Conservation (phyloP, 2,888 invertebrate species). For the Ferdinandea cuprea region DNA sequence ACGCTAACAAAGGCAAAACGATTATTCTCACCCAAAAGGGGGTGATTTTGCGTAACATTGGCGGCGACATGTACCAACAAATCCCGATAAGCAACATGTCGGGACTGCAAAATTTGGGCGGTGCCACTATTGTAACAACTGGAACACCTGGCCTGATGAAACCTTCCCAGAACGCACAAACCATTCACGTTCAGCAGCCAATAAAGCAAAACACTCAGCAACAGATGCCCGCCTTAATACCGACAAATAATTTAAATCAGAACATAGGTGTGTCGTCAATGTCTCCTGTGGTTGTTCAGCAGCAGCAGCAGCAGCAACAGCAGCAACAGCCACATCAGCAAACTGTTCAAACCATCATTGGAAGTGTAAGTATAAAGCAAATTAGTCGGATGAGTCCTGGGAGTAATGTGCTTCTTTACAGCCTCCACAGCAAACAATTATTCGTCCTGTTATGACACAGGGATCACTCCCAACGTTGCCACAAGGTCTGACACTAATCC, state of each 20-base stretch:
- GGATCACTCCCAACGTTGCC: constrained; percentile 81
- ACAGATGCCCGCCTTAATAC: constrained; percentile 82
- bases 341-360: constrained; percentile 79
- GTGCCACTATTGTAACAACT: constrained; percentile 80
- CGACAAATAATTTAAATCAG: constrained; percentile 78
- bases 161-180: constrained; percentile 78
- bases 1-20: constrained; percentile 81
- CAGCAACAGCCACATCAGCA: constrained; percentile 78
- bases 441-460: constrained; percentile 81
- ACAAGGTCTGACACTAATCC: constrained; percentile 82
- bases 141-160: constrained; percentile 82
- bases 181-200: constrained; percentile 78
- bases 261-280: constrained; percentile 59
- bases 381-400: background rate
- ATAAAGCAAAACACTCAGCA: constrained; percentile 78
- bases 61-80: constrained; percentile 82
- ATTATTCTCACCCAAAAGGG: constrained; percentile 83
- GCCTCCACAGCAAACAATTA: constrained; percentile 82
- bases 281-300: constrained; percentile 79
- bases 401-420: constrained; percentile 67
- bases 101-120: constrained; percentile 79
- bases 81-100: constrained; percentile 83
- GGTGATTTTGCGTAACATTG: constrained; percentile 82
- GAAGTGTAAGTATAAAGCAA: constrained; percentile 78
- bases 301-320: constrained; percentile 78